These are phyloP conservation scores for Thunnus thynnus DNA, from an alignment of 2,113 vertebrate species.

Conservation along the genomic window DNA sequence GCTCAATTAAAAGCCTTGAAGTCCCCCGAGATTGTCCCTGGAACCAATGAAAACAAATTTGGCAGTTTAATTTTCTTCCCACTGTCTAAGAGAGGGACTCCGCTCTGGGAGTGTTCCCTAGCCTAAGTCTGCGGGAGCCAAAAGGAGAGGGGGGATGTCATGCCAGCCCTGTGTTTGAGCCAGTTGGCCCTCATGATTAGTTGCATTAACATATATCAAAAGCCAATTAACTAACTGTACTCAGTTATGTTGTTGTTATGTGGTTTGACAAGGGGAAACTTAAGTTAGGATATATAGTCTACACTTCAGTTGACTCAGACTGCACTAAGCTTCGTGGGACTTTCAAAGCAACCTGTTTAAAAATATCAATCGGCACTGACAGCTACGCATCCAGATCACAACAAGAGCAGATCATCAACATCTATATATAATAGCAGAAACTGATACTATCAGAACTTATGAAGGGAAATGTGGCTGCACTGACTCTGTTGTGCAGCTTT, in stretches of 20 bases:
- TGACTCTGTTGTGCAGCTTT: conserved; percentile 11
- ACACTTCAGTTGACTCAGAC: conserved; percentile 59
- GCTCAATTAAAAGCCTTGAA: conserved; percentile 87
- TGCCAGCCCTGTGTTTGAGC: conserved; percentile 72
- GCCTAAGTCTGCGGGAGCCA: conserved; percentile 74
- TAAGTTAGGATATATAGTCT: conserved; percentile 64
- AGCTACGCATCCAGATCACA: background rate
- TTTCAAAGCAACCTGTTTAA: conserved; percentile 62
- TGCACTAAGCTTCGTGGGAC: conserved; percentile 54
- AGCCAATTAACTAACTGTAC: conserved; percentile 85
- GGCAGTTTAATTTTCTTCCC: conserved; percentile 89
- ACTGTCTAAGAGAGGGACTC: conserved; percentile 84
- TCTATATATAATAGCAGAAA: background rate
- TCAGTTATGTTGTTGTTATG: conserved; percentile 80
- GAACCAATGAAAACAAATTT: conserved; percentile 89
- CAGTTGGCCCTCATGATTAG: conserved; percentile 83
- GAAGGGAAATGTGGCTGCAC: background rate
- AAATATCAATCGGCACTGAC: background rate
- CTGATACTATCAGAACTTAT: background rate
- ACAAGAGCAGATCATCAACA: background rate
- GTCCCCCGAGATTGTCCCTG: conserved; percentile 81
- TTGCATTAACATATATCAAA: conserved; percentile 86
- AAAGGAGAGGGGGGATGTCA: conserved; percentile 66
- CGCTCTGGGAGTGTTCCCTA: conserved; percentile 71
- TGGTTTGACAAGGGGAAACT: conserved; percentile 65